Conservation (phyloP, 2,888 invertebrate species). For the Polymixis lichenea region DNA sequence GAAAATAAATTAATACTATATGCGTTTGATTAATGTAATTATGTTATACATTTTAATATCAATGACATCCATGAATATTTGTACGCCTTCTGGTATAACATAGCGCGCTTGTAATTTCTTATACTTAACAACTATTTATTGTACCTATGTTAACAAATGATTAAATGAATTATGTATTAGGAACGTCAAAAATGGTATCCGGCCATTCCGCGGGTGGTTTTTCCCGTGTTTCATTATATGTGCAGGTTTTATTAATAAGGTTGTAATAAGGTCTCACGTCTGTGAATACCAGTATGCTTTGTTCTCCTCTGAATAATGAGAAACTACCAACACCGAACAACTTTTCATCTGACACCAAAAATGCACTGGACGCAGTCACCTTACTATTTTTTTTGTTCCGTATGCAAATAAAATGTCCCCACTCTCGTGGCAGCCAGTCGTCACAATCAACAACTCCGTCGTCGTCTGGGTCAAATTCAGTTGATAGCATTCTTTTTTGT, state of each 20-base stretch:
- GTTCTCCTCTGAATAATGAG: neutral
- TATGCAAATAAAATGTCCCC: constrained; percentile 22
- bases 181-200: too few species aligned
- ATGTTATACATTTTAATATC: too few species aligned
- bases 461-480: neutral
- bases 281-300: constrained; percentile 14
- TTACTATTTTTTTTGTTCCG: neutral
- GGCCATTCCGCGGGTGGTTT: neutral
- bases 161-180: too few species aligned
- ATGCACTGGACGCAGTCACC: neutral
- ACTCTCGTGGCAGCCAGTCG: constrained; percentile 11
- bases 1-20: too few species aligned
- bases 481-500: neutral
- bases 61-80: too few species aligned
- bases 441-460: constrained; percentile 5
- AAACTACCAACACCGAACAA: constrained; percentile 13
- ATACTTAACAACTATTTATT: too few species aligned
- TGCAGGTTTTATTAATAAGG: neutral
- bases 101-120: too few species aligned
- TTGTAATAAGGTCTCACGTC: constrained; percentile 19
- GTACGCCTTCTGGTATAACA: too few species aligned
- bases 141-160: too few species aligned
- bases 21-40: too few species aligned
- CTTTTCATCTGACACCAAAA: neutral
- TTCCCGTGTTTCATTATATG: neutral